These are phyloP conservation scores for Sycophila texana DNA, from an alignment of 2,888 invertebrate genomes.

Conservation along the genomic window DNA sequence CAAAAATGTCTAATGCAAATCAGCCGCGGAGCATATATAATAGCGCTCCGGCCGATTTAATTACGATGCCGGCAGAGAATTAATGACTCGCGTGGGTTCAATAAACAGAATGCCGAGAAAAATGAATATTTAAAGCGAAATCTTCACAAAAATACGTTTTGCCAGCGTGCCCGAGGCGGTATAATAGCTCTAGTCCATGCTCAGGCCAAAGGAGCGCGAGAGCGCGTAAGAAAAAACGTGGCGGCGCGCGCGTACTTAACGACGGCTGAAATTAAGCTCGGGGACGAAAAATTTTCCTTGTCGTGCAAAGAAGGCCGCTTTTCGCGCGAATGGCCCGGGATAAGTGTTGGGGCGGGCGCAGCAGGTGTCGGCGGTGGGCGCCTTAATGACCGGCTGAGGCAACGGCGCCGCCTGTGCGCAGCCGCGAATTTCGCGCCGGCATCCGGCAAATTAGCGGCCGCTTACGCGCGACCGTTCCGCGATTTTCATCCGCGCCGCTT, in stretches of 20 bases:
- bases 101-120: not conserved
- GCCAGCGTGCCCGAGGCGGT: no score
- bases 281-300: not conserved
- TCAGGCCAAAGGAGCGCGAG: no score
- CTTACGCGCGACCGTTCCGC: conserved; percentile 17
- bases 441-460: not conserved
- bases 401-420: no score
- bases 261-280: not conserved
- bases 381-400: no score
- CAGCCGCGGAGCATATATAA: not conserved
- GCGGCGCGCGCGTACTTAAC: no score
- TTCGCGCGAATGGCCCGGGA: not conserved
- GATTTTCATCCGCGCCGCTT: conserved; percentile 12
- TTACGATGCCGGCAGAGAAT: not conserved
- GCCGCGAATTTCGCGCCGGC: no score
- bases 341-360: no score
- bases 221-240: no score
- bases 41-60: not conserved
- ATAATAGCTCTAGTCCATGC: no score
- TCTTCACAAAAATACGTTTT: not conserved
- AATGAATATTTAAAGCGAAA: not conserved
- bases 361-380: no score
- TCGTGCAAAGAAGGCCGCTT: not conserved
- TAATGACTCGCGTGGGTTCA: not conserved
- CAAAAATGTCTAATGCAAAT: not conserved